phyloP scores from a whole-genome alignment of 2,797 vertebrate species.

The Naso thynnoides region DNA sequence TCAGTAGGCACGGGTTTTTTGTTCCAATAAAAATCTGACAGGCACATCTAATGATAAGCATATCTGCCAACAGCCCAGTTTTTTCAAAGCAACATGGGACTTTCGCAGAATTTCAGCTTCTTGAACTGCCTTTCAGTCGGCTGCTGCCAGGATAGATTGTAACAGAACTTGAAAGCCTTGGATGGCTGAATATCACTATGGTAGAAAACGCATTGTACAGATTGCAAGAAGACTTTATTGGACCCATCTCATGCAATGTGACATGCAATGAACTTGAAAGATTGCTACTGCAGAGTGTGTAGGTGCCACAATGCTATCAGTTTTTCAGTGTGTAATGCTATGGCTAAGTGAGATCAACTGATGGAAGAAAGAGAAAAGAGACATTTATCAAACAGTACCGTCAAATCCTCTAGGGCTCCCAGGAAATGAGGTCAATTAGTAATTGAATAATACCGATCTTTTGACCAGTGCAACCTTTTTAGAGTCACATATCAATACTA shows the following conservation, averaged over 20 bases:
- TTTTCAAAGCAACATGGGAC: slow-evolving; percentile 70
- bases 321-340: slow-evolving; percentile 2
- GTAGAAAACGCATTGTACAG: slow-evolving; percentile 1
- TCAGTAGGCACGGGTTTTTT: slow-evolving; percentile 55
- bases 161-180: slow-evolving; percentile 50
- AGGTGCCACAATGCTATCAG: background rate
- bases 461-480: slow-evolving; percentile 28
- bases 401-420: background rate
- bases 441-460: slow-evolving; percentile 30
- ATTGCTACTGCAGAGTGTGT: background rate
- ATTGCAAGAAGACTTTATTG: background rate
- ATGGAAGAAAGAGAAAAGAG: background rate
- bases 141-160: slow-evolving; percentile 58
- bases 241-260: slow-evolving; percentile 3
- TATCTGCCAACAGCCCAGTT: slow-evolving; percentile 74
- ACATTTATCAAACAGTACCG: background rate
- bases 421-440: slow-evolving; percentile 36
- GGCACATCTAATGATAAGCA: slow-evolving; percentile 75
- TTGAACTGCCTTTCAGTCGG: slow-evolving; percentile 58
- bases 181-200: slow-evolving; percentile 48
- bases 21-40: slow-evolving; percentile 77
- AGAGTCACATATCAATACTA: slow-evolving; percentile 42
- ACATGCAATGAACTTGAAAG: slow-evolving; percentile 3
- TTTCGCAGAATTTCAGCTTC: slow-evolving; percentile 63
- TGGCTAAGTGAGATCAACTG: background rate